A percentile compares a stretch with the other conserved stretches of the same genome.
Conservation (phyloP, 2,888 invertebrate genomes). For the Hypselothyrea guttata region DNA sequence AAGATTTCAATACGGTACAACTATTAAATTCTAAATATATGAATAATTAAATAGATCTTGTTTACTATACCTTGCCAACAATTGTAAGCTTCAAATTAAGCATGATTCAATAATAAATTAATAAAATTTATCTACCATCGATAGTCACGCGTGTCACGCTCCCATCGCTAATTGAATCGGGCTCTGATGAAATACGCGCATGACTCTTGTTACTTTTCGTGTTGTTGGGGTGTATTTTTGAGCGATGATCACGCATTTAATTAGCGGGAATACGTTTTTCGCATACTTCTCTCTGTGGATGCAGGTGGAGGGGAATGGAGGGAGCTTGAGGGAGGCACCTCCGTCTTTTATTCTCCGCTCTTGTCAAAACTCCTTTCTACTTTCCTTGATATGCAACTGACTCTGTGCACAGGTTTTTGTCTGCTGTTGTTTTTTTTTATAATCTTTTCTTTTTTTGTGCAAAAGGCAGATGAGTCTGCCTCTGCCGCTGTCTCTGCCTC, state of each 20-base stretch:
- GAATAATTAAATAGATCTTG: too few species aligned
- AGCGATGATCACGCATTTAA: constrained; percentile 73
- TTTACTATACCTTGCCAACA: too few species aligned
- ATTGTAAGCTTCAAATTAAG: too few species aligned
- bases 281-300: neutral
- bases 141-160: constrained; percentile 25
- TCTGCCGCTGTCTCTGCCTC: constrained; percentile 5
- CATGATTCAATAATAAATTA: too few species aligned
- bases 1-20: too few species aligned
- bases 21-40: too few species aligned
- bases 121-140: too few species aligned
- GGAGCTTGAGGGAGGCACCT: neutral
- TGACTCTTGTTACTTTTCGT: constrained; percentile 38
- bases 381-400: constrained; percentile 50
- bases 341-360: constrained; percentile 10
- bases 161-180: constrained; percentile 14
- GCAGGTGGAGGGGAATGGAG: neutral
- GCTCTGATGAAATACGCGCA: constrained; percentile 40
- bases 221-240: constrained; percentile 54
- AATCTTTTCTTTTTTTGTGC: constrained; percentile 43
- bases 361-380: constrained; percentile 48
- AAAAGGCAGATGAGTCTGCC: constrained; percentile 30
- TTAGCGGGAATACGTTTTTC: constrained; percentile 63
- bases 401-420: constrained; percentile 13
- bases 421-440: constrained; percentile 26